Conservation (phyloP, 2,888 invertebrate species). For the Chalcosyrphus nemorum region DNA sequence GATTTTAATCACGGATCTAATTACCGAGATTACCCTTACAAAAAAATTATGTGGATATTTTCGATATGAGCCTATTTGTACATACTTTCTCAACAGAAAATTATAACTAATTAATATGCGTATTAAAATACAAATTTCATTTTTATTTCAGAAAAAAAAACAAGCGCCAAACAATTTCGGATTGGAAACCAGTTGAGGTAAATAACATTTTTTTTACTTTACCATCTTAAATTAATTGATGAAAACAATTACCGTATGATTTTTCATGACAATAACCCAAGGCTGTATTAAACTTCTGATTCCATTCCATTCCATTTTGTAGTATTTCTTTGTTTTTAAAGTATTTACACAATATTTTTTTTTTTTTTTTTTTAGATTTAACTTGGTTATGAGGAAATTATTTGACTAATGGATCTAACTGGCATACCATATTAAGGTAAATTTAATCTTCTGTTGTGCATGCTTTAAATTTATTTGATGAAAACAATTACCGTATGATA, state of each 20-base stretch:
- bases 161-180: background rate
- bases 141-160: background rate
- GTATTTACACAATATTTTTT: no score
- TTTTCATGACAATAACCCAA: conserved; percentile 23
- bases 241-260: conserved; percentile 46
- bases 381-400: no score
- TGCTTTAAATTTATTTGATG: conserved; percentile 51
- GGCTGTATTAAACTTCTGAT: no score
- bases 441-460: background rate
- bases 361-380: no score
- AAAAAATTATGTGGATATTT: conserved; percentile 31
- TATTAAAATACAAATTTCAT: conserved; percentile 4
- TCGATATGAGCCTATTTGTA: conserved; percentile 7
- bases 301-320: no score
- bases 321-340: no score
- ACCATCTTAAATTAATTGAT: conserved; percentile 16
- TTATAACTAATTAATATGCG: background rate
- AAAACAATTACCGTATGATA: conserved; percentile 43
- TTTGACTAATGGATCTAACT: background rate
- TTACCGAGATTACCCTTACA: conserved; percentile 74
- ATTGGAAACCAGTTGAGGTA: background rate
- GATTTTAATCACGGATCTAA: conserved; percentile 76
- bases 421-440: background rate
- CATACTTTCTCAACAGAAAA: background rate
- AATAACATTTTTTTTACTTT: background rate